Percentiles rank a stretch among this genome's conserved stretches.
These are phyloP conservation scores for Drosophila pseudoobscura DNA, from an alignment of 1,140 invertebrate genomes.

Conservation along the genomic window DNA sequence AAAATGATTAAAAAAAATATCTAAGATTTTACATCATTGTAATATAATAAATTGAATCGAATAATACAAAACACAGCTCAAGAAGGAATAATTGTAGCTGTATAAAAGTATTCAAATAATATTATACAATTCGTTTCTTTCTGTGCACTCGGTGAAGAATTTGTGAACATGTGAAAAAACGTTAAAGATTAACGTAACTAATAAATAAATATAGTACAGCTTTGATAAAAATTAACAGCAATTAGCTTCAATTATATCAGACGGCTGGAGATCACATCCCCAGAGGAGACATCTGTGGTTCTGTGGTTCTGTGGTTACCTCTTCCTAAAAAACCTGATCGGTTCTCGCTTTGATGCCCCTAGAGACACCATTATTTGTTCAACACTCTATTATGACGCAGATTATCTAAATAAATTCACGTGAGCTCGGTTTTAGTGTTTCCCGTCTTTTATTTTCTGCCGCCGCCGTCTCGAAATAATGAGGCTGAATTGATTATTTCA, in stretches of 20 bases:
- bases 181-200: constrained; percentile 72
- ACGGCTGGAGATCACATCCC: constrained; percentile 1
- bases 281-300: neutral
- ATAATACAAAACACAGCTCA: too few relatives aligned
- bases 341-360: constrained; percentile 53
- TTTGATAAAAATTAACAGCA: constrained; percentile 62
- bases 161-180: constrained; percentile 58
- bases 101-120: too few relatives aligned
- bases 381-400: constrained; percentile 50
- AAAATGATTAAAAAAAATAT: too few relatives aligned
- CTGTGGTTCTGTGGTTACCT: constrained; percentile 3
- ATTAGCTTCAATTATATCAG: constrained; percentile 63
- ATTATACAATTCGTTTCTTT: neutral
- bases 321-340: constrained; percentile 32
- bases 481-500: constrained; percentile 56
- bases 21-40: too few relatives aligned
- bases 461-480: constrained; percentile 52
- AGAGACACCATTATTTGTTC: constrained; percentile 32
- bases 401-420: constrained; percentile 63
- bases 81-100: too few relatives aligned
- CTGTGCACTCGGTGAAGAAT: constrained; percentile 1
- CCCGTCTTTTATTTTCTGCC: constrained; percentile 20
- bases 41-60: too few relatives aligned
- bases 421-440: constrained; percentile 28
- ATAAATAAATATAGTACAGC: constrained; percentile 52